Percentiles rank a stretch among this genome's conserved stretches.
Evolutionary conservation across 2,888 invertebrate species (phyloP).

Genomic region (Lasioglossum marginatum): DNA sequence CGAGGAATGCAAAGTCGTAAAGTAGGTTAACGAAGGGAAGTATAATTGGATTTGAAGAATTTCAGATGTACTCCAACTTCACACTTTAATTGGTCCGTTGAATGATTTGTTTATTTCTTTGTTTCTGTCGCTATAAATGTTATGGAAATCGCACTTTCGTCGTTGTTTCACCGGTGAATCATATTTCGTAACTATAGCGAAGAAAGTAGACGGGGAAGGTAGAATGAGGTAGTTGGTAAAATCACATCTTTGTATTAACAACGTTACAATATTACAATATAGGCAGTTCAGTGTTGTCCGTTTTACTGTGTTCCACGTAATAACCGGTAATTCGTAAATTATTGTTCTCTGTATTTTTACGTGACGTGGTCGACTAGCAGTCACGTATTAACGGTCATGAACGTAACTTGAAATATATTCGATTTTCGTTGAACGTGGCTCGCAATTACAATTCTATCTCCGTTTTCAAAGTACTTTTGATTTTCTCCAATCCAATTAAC

Average conservation of each 20-base stretch:
- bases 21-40: conserved; percentile 43
- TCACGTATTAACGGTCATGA: conserved; percentile 34
- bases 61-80: neutral
- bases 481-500: neutral
- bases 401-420: conserved; percentile 21
- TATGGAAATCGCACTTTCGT: neutral
- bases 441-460: neutral
- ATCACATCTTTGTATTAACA: conserved; percentile 69
- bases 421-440: neutral
- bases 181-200: neutral
- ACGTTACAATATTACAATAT: conserved; percentile 68
- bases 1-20: conserved; percentile 10
- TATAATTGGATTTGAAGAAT: conserved; percentile 23
- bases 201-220: neutral
- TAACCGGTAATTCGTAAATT: conserved; percentile 30
- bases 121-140: neutral
- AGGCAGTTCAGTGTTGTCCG: conserved; percentile 54
- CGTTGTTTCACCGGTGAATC: neutral
- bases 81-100: neutral
- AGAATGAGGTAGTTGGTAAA: conserved; percentile 42
- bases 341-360: conserved; percentile 36
- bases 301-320: conserved; percentile 24
- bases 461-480: neutral
- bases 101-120: neutral
- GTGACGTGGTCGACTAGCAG: conserved; percentile 46